Percentiles rank a stretch among this genome's conserved stretches.
These are phyloP conservation scores for Artibeus lituratus DNA, from an alignment of 2,797 vertebrate genomes.

Conservation along the genomic window DNA sequence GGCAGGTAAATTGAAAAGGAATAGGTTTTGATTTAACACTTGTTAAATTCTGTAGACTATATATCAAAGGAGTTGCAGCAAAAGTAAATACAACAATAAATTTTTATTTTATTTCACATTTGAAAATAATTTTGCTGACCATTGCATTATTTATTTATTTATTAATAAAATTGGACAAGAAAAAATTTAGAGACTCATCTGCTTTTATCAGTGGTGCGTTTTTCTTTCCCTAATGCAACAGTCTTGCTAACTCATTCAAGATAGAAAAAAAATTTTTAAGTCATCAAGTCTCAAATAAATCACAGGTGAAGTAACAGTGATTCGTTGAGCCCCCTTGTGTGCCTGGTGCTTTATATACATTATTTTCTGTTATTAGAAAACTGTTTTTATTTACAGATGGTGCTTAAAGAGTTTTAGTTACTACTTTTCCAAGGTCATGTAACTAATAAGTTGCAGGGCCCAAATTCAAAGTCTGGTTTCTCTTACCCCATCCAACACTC, in stretches of 20 bases:
- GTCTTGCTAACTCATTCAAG: background rate
- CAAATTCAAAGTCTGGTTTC: background rate
- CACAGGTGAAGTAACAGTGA: background rate
- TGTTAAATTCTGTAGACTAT: constrained; percentile 23
- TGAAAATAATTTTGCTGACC: constrained; percentile 10
- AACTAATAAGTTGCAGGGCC: background rate
- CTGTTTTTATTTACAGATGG: background rate
- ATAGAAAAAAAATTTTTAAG: background rate
- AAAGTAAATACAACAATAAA: constrained; percentile 11
- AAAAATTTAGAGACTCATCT: background rate
- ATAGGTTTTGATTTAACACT: constrained; percentile 54
- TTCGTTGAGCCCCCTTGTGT: background rate
- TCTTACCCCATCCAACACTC: background rate
- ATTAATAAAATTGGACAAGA: background rate
- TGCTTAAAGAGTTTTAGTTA: background rate
- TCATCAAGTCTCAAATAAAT: background rate
- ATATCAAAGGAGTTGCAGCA: background rate
- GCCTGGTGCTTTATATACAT: background rate
- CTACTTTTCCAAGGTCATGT: background rate
- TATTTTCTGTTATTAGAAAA: constrained; percentile 20
- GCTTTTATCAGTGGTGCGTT: background rate
- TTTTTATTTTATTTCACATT: constrained; percentile 19
- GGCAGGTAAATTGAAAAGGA: constrained; percentile 41
- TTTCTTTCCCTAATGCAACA: background rate
- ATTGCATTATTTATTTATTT: background rate